Conservation (phyloP, 2,888 invertebrate genomes). For the Pachydiplax longipennis region DNA sequence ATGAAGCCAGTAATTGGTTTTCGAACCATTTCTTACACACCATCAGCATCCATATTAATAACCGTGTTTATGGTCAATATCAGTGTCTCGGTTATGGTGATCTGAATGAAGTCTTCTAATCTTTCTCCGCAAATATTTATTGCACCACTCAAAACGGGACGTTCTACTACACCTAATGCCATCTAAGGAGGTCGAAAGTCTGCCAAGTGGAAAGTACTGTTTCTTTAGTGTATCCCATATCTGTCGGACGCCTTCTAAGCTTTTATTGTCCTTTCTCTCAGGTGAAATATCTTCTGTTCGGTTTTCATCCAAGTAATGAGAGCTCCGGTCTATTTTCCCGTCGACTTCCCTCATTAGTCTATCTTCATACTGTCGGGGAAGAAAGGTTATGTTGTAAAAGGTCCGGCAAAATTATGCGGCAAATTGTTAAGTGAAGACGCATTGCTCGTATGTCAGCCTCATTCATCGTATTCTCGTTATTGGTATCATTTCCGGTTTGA, state of each 20-base stretch:
- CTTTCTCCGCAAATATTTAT: no score
- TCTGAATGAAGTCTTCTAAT: no score
- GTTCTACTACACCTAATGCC: no score
- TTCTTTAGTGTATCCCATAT: neutral
- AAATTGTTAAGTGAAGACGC: neutral
- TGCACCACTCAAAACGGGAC: no score
- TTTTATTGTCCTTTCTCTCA: neutral
- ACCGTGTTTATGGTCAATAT: no score
- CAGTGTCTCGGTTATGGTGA: no score
- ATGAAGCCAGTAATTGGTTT: no score
- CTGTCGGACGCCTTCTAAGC: neutral
- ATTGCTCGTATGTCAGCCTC: neutral
- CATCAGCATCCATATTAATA: no score
- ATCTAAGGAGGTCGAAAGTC: neutral
- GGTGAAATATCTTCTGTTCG: neutral
- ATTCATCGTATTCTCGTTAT: no score
- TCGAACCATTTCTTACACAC: no score
- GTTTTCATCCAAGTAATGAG: neutral
- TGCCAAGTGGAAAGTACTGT: neutral
- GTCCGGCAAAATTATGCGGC: neutral
- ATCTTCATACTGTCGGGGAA: neutral
- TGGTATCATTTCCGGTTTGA: no score
- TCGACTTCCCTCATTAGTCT: neutral
- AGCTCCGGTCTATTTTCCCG: neutral
- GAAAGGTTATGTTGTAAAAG: no score